Evolutionary conservation across 2,888 invertebrate genomes (phyloP), one percentile per base, ranked within the genome.

Genomic region (Mythimna lalbum): DNA sequence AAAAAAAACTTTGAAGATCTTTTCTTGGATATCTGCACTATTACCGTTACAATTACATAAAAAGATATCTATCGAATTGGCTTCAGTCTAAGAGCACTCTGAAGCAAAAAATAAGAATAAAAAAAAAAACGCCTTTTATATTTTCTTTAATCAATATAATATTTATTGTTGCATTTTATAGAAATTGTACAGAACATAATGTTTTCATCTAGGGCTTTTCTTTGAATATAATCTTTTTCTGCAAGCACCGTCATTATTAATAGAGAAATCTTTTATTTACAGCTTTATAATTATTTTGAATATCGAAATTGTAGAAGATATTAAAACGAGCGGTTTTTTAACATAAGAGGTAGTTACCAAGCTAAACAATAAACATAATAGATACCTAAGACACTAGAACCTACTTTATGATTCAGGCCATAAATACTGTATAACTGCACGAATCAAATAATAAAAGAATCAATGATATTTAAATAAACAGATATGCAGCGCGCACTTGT

Each of bases 201-300:
- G 53, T 27, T 31, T 52, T 66, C 17, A 55, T 49, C 12, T 52
- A 43, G 5, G 65, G 23, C 21, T 67, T 69, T 61, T 52, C 31
- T 53, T 33, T 73, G 33, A 55, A 62, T 62, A 62, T 68, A 55
- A 47, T 31, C 2, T 65, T 17, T 33, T 52, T 61, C 27, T 33
- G 36, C 62, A 86, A 85, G 86, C 85, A 86, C 88, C 83, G 33
- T 81, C 61, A 59, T 84, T 85, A 81, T 52, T 73, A 78, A 73
- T 57, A 55, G 33, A 69, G 57, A 56, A 72, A 74, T 70, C 55
- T 50, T 56, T 10, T 73, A 79, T 78, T 49, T 82, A 79, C 65
- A 78, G 55, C 47, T 59, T 60, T 63, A 65, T 33, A 36, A 55
- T 56, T 52, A 49, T 33, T 59, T 50, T 27, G 12, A 64, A 50